Evolutionary conservation across 2,113 vertebrate genomes (phyloP).

Genomic region (Pygoscelis antarcticus): DNA sequence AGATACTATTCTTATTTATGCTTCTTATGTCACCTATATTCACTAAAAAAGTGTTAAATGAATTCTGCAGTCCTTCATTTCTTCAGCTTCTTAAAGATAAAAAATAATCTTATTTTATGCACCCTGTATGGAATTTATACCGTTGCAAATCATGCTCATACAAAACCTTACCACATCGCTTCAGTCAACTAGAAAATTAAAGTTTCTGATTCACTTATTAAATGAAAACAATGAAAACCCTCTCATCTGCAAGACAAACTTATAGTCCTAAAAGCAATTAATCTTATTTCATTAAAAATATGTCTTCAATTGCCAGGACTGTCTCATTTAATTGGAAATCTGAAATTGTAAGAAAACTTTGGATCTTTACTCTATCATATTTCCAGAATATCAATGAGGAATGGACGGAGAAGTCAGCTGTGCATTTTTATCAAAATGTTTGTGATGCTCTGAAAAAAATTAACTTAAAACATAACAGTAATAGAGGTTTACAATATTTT

Average conservation of each 20-base stretch:
- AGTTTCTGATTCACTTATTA: conserved; percentile 57
- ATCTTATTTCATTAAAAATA: conserved; percentile 30
- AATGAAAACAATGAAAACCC: conserved; percentile 61
- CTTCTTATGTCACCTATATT: conserved; percentile 14
- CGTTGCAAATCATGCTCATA: conserved; percentile 36
- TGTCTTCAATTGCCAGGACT: conserved; percentile 48
- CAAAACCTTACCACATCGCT: conserved; percentile 42
- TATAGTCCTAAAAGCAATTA: conserved; percentile 40
- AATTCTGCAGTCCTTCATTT: conserved; percentile 27
- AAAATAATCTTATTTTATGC: conserved; percentile 59
- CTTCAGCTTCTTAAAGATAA: conserved; percentile 32
- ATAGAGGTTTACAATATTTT: background rate
- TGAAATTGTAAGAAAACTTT: conserved; percentile 44
- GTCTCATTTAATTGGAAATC: conserved; percentile 52
- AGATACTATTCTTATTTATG: conserved; percentile 16
- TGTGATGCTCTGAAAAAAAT: conserved; percentile 3
- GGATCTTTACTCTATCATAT: conserved; percentile 43
- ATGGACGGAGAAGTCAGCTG: conserved; percentile 12
- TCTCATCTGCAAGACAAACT: background rate
- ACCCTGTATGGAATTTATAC: conserved; percentile 32
- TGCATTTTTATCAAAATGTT: conserved; percentile 21
- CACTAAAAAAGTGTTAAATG: conserved; percentile 2
- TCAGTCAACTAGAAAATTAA: conserved; percentile 69
- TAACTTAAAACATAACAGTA: background rate
- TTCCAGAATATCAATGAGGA: conserved; percentile 51